Conservation (phyloP, 2,888 invertebrate genomes). For the Oxystoma pomonae region DNA sequence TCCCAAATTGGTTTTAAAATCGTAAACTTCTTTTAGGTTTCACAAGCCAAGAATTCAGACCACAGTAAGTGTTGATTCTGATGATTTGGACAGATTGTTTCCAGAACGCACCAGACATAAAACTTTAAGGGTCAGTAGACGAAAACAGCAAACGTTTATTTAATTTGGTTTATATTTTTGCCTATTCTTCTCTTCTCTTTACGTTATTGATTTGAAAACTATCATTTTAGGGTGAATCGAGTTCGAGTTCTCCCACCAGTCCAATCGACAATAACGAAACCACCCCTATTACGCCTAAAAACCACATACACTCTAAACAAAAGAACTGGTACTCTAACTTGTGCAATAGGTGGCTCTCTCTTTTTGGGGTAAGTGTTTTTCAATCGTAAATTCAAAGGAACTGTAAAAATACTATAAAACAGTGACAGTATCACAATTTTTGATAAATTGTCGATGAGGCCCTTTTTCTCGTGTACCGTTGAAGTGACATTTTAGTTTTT, state of each 20-base stretch:
- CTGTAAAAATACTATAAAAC: too few species aligned
- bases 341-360: conserved; percentile 92
- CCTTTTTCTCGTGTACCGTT: too few species aligned
- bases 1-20: too few species aligned
- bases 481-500: too few species aligned
- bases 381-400: too few species aligned
- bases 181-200: too few species aligned
- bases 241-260: conserved; percentile 40
- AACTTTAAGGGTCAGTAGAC: conserved; percentile 67
- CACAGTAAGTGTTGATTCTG: conserved; percentile 50
- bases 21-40: too few species aligned
- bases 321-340: conserved; percentile 93
- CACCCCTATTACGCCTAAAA: conserved; percentile 56
- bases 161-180: too few species aligned
- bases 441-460: too few species aligned
- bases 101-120: conserved; percentile 87
- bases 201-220: neutral
- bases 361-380: conserved; percentile 78
- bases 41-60: conserved; percentile 47
- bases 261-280: conserved; percentile 44
- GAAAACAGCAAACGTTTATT: too few species aligned
- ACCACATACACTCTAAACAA: conserved; percentile 80
- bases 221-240: conserved; percentile 40
- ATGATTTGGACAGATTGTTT: conserved; percentile 83
- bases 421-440: too few species aligned